phyloP scores from a whole-genome alignment of 2,797 vertebrate genomes.

The Calcarius lapponicus region DNA sequence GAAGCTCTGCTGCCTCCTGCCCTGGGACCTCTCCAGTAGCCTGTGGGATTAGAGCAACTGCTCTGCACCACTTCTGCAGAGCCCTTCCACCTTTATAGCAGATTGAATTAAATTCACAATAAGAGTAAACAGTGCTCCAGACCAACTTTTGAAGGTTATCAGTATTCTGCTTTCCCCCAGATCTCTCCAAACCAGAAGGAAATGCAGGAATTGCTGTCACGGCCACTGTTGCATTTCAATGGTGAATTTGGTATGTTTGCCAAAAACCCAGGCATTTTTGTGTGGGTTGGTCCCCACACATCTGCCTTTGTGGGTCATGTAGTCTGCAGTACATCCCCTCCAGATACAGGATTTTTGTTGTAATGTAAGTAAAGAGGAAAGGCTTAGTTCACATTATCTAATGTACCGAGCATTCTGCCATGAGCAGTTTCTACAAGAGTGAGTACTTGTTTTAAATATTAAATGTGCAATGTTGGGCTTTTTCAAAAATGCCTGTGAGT shows the following conservation, averaged over 20 bases:
- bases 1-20: background rate
- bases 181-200: background rate
- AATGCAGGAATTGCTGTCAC: background rate
- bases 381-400: background rate
- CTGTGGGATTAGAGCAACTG: background rate
- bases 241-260: background rate
- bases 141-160: background rate
- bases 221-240: background rate
- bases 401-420: background rate
- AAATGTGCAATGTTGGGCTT: background rate
- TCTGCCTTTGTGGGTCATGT: background rate
- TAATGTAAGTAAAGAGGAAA: background rate
- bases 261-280: background rate
- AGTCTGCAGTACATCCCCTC: background rate
- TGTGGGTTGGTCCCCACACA: background rate
- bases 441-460: background rate
- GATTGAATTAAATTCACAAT: background rate
- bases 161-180: background rate
- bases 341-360: background rate
- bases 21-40: background rate
- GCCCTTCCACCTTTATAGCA: background rate
- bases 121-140: background rate
- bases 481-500: background rate
- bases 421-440: background rate
- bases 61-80: background rate